Percentiles rank a stretch among this genome's conserved stretches.
phyloP scores from a whole-genome alignment of 2,797 vertebrate species.

The Eutrigla gurnardus region DNA sequence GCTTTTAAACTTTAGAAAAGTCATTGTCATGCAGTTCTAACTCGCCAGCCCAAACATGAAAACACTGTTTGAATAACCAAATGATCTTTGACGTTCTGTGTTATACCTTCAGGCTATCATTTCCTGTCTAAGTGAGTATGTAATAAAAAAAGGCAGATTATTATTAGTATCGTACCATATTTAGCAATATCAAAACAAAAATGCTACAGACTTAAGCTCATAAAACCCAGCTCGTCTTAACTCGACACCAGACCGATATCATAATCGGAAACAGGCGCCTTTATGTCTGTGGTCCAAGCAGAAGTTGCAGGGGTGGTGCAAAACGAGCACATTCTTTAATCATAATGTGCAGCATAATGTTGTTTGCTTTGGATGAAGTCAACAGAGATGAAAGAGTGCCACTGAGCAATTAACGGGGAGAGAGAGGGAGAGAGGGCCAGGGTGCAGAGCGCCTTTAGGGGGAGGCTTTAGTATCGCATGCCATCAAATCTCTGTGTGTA shows the following conservation, averaged over 20 bases:
- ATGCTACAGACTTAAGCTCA: constrained; percentile 3
- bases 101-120: not conserved
- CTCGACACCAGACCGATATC: constrained; percentile 10
- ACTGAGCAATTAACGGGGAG: constrained; percentile 60
- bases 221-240: constrained; percentile 12
- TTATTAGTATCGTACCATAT: not conserved
- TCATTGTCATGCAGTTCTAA: constrained; percentile 6
- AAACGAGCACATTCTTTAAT: constrained; percentile 75
- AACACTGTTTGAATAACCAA: constrained; percentile 2
- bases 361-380: constrained; percentile 78
- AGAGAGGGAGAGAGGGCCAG: constrained; percentile 45
- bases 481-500: constrained; percentile 68
- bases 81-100: not conserved
- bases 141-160: not conserved
- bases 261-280: constrained; percentile 23
- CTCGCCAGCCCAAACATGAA: constrained; percentile 1
- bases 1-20: constrained; percentile 21
- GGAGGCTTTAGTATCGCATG: constrained; percentile 56
- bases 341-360: constrained; percentile 73
- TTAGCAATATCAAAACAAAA: not conserved
- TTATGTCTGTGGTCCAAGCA: constrained; percentile 38
- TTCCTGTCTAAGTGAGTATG: not conserved
- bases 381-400: constrained; percentile 64
- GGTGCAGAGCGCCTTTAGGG: constrained; percentile 24
- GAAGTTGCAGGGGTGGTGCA: constrained; percentile 47